Conservation (phyloP, 30 jellyfish, hydroid and myxozoan species). For the Cassiopea andromeda region DNA sequence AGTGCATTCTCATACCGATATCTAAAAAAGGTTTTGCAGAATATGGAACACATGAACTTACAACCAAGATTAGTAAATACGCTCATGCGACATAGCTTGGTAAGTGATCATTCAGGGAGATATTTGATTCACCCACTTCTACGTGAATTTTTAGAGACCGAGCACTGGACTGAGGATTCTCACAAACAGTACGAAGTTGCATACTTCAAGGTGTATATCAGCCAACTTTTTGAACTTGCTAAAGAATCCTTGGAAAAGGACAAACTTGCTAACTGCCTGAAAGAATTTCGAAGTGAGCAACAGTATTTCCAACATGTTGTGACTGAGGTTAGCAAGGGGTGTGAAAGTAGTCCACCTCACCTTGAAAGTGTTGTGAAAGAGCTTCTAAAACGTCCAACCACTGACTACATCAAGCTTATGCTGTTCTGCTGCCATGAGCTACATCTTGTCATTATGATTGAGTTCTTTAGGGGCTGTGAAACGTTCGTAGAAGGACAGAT, state of each 20-base stretch:
- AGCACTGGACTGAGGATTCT: background rate
- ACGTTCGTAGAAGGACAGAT: background rate
- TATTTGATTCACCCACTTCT: slow-evolving; percentile 31
- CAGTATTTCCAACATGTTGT: slow-evolving; percentile 9
- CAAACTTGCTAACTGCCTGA: background rate
- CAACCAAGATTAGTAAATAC: background rate
- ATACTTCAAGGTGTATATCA: background rate
- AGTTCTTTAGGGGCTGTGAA: slow-evolving; percentile 36
- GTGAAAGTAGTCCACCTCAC: background rate
- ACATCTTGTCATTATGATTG: background rate
- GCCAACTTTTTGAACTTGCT: slow-evolving; percentile 1
- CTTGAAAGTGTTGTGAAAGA: background rate
- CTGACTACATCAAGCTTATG: slow-evolving; percentile 4
- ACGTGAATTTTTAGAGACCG: background rate
- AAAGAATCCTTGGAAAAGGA: slow-evolving; percentile 19
- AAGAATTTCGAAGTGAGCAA: slow-evolving; percentile 20
- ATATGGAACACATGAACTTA: background rate
- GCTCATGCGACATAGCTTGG: slow-evolving; percentile 4
- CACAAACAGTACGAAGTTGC: background rate
- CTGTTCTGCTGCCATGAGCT: slow-evolving; percentile 4
- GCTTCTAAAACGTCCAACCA: background rate
- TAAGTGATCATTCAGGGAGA: background rate
- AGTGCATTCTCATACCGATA: slow-evolving; percentile 18
- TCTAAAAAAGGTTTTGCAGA: background rate
- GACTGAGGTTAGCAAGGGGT: background rate